A percentile compares a stretch with the other conserved stretches of the same genome.
phyloP scores from a whole-genome alignment of 2,797 vertebrate species.

The Borostomias antarcticus region DNA sequence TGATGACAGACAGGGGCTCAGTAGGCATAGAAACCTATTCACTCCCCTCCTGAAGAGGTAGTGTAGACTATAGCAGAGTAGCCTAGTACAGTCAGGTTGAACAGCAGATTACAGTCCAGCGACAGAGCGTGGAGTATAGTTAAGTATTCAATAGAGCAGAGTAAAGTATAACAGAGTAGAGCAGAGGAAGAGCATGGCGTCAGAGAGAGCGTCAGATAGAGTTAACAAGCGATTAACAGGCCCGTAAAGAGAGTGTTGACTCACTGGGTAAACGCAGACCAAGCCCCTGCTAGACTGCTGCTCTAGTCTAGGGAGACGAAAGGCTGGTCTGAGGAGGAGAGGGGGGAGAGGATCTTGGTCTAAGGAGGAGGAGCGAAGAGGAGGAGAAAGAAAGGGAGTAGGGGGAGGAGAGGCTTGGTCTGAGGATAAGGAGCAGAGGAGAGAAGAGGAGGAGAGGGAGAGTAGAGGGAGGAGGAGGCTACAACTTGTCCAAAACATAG shows the following conservation, averaged over 20 bases:
- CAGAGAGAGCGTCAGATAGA: conserved; percentile 30
- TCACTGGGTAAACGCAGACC: conserved; percentile 43
- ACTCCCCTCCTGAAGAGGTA: too few species aligned
- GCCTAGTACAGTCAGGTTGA: too few species aligned
- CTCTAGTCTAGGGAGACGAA: conserved; percentile 21
- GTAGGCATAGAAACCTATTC: too few species aligned
- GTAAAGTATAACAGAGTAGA: neutral
- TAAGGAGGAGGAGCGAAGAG: neutral
- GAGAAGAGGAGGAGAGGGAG: too few species aligned
- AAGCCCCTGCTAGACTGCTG: neutral
- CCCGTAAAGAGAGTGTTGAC: conserved; percentile 36
- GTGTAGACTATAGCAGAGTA: too few species aligned
- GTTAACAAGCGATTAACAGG: conserved; percentile 23
- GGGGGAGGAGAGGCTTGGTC: neutral
- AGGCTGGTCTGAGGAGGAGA: neutral
- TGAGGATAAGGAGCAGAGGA: too few species aligned
- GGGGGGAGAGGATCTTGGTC: too few species aligned
- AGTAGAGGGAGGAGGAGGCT: too few species aligned
- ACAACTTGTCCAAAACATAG: too few species aligned
- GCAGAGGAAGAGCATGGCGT: conserved; percentile 13
- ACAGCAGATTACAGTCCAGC: too few species aligned
- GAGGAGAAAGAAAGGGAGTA: neutral
- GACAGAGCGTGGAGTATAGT: too few species aligned
- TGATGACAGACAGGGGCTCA: too few species aligned
- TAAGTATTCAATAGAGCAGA: neutral